phyloP scores from a whole-genome alignment of 2,113 vertebrate species.

The Pelvicachromis taeniatus region DNA sequence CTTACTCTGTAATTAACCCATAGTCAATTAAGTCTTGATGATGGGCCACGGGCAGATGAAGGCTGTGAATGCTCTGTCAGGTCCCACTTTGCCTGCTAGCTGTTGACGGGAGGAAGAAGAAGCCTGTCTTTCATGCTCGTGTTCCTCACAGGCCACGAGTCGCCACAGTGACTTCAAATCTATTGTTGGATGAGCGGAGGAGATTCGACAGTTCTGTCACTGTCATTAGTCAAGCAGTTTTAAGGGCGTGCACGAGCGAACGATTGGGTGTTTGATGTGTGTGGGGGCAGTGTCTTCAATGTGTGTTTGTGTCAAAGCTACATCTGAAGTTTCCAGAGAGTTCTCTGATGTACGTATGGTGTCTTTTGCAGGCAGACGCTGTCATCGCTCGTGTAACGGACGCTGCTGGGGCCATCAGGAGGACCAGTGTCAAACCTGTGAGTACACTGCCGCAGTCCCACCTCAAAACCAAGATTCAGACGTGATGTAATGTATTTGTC shows the following conservation, averaged over 20 bases:
- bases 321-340: not conserved
- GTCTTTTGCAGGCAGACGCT: slow-evolving; percentile 80
- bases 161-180: not conserved
- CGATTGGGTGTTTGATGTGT: not conserved
- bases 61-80: slow-evolving; percentile 43
- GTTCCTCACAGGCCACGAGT: slow-evolving; percentile 5
- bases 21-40: slow-evolving; percentile 64
- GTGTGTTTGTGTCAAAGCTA: not conserved
- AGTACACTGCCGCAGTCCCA: slow-evolving; percentile 62
- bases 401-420: slow-evolving; percentile 94
- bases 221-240: not conserved
- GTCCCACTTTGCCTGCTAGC: slow-evolving; percentile 28
- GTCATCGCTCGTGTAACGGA: slow-evolving; percentile 91
- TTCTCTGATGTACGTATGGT: not conserved
- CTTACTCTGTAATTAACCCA: slow-evolving; percentile 69
- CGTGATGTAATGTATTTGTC: not conserved
- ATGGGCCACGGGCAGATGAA: slow-evolving; percentile 44
- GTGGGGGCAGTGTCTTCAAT: not conserved
- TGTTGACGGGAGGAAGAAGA: slow-evolving; percentile 9
- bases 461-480: not conserved
- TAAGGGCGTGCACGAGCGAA: not conserved
- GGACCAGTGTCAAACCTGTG: slow-evolving; percentile 92
- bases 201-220: slow-evolving; percentile 23
- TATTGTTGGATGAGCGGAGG: slow-evolving; percentile 21
- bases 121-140: slow-evolving; percentile 22